Conservation (phyloP, 2,113 vertebrate species). For the Proterorhinus semilunaris region DNA sequence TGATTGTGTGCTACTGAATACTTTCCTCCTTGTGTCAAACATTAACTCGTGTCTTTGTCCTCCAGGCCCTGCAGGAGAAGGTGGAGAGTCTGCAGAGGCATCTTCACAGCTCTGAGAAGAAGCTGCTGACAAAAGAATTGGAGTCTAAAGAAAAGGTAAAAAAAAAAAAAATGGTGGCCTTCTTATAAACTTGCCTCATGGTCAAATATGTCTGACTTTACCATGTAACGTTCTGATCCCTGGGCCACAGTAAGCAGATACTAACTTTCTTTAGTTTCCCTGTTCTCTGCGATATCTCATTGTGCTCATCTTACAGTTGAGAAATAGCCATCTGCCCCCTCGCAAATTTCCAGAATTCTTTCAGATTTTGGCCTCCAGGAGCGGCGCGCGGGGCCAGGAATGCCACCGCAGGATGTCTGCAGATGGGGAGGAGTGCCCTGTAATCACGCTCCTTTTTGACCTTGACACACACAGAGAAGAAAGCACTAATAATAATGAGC, state of each 20-base stretch:
- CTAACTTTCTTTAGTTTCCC: slow-evolving; percentile 8
- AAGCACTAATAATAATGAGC: slow-evolving; percentile 71
- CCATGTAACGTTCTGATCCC: neutral
- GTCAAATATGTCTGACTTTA: slow-evolving; percentile 6
- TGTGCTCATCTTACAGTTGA: slow-evolving; percentile 50
- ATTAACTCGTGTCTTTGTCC: slow-evolving; percentile 19
- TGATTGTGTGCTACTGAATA: no score
- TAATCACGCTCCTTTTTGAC: slow-evolving; percentile 76
- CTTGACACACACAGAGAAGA: slow-evolving; percentile 74
- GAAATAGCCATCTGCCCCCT: slow-evolving; percentile 63
- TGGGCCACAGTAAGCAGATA: slow-evolving; percentile 37
- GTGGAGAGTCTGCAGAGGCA: slow-evolving; percentile 77
- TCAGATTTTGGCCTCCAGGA: slow-evolving; percentile 72
- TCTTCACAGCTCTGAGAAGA: slow-evolving; percentile 76
- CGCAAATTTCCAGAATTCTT: slow-evolving; percentile 75
- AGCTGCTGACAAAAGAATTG: slow-evolving; percentile 82
- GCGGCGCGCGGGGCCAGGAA: slow-evolving; percentile 71
- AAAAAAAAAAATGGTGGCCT: slow-evolving; percentile 77
- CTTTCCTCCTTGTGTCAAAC: neutral
- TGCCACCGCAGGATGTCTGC: slow-evolving; percentile 64
- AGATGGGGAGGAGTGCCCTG: slow-evolving; percentile 67
- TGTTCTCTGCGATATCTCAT: slow-evolving; percentile 18
- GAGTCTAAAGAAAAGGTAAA: slow-evolving; percentile 88
- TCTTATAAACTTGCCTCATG: slow-evolving; percentile 1
- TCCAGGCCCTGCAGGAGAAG: slow-evolving; percentile 84